Percentiles rank a stretch among this genome's conserved stretches.
Evolutionary conservation across 2,113 vertebrate species (phyloP).

Genomic region (Panthera leo): DNA sequence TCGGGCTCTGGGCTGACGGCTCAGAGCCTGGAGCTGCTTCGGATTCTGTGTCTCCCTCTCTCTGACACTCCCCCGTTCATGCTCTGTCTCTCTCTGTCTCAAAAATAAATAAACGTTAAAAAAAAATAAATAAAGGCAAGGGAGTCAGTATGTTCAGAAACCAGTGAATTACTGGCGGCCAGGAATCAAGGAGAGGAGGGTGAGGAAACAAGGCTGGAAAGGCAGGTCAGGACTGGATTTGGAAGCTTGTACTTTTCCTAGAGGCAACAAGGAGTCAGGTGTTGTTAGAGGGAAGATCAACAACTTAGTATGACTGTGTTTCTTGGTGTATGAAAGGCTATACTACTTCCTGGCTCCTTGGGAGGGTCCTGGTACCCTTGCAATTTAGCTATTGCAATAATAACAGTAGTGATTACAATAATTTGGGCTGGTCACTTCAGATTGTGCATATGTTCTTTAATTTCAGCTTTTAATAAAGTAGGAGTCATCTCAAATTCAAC

Average conservation of each 20-base stretch:
- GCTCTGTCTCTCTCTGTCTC: too few species aligned
- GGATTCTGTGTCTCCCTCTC: too few species aligned
- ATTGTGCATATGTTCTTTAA: slow-evolving; percentile 36
- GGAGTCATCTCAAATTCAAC: neutral
- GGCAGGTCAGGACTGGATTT: slow-evolving; percentile 30
- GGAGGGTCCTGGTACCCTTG: neutral
- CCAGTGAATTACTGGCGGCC: neutral
- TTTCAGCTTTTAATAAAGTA: neutral
- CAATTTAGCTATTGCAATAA: neutral
- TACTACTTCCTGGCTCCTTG: neutral
- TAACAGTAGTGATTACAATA: neutral
- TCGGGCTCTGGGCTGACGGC: too few species aligned
- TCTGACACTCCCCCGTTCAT: too few species aligned
- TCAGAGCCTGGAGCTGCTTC: too few species aligned
- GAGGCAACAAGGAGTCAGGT: neutral
- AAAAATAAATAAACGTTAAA: too few species aligned
- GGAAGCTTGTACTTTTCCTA: slow-evolving; percentile 17
- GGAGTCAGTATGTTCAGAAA: neutral
- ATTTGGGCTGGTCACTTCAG: neutral
- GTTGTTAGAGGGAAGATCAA: neutral
- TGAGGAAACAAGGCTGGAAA: slow-evolving; percentile 13
- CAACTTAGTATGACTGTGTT: neutral
- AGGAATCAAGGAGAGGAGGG: neutral
- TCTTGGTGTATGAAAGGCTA: neutral
- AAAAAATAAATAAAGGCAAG: neutral